Percentiles rank a stretch among this genome's conserved stretches.
phyloP scores from a whole-genome alignment of 2,113 vertebrate species.

The Euleptes europaea region DNA sequence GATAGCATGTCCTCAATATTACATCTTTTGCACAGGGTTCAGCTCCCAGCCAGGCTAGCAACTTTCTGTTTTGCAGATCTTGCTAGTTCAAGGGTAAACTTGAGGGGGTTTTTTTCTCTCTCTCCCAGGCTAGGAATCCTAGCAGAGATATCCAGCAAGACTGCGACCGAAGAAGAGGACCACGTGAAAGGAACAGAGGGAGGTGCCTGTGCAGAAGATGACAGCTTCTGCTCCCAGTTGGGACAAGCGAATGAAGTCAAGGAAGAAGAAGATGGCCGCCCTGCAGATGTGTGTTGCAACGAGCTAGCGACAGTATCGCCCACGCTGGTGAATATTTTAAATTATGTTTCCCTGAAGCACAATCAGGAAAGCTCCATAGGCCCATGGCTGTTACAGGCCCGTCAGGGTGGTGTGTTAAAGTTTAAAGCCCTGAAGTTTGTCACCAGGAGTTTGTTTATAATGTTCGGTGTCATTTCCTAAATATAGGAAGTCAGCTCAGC shows the following conservation, averaged over 20 bases:
- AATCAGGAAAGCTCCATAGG: background rate
- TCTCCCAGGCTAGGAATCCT: conserved; percentile 73
- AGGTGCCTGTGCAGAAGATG: background rate
- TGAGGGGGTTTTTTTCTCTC: conserved; percentile 3
- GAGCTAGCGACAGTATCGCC: conserved; percentile 35
- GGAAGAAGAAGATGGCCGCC: background rate
- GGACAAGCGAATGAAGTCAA: conserved; percentile 27
- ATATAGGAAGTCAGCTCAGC: background rate
- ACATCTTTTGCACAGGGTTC: background rate
- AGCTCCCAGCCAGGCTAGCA: background rate
- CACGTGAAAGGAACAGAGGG: conserved; percentile 26
- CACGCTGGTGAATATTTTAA: conserved; percentile 67
- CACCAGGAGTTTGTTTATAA: background rate
- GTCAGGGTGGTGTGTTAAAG: background rate
- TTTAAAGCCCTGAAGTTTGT: background rate
- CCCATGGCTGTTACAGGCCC: background rate
- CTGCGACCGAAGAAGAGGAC: conserved; percentile 55
- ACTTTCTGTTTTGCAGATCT: background rate
- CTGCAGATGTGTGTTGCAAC: background rate
- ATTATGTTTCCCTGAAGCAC: fast-evolving
- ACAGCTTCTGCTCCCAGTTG: background rate
- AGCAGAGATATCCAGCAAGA: conserved; percentile 62
- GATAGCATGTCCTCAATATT: fast-evolving
- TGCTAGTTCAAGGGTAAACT: background rate
- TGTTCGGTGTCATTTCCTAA: background rate